Evolutionary conservation across 2,113 vertebrate species (phyloP).

Genomic region (Sylvia atricapilla): DNA sequence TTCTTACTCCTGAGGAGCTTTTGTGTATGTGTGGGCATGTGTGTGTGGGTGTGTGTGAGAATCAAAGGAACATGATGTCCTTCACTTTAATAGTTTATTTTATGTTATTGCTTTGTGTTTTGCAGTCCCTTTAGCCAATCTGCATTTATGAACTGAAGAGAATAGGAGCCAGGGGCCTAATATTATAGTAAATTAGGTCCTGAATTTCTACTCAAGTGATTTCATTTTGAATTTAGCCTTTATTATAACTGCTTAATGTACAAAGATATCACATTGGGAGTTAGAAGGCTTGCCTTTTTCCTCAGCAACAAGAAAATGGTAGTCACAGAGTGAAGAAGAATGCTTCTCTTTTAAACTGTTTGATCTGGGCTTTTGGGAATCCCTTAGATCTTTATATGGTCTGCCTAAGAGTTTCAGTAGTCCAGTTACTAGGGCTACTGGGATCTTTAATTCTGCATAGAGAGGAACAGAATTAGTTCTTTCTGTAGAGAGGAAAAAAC

Average conservation of each 20-base stretch:
- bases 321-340: background rate
- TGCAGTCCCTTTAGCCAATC: constrained; percentile 57
- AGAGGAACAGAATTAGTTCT: background rate
- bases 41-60: constrained; percentile 16
- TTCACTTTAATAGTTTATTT: constrained; percentile 62
- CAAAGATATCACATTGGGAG: constrained; percentile 7
- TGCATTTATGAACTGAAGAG: constrained; percentile 61
- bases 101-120: constrained; percentile 46
- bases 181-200: constrained; percentile 44
- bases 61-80: constrained; percentile 56
- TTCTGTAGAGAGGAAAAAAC: background rate
- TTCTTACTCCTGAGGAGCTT: constrained; percentile 11
- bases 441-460: background rate
- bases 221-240: constrained; percentile 52
- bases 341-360: background rate
- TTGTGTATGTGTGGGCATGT: background rate
- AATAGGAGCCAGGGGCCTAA: constrained; percentile 60
- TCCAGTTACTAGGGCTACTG: background rate
- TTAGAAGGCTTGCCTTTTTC: background rate
- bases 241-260: constrained; percentile 55
- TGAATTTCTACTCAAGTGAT: constrained; percentile 27
- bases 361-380: background rate
- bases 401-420: background rate
- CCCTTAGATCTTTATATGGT: background rate
- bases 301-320: background rate